Evolutionary conservation across 2,113 vertebrate genomes (phyloP), one percentile per base, ranked within the genome.

Genomic region (Motacilla alba): DNA sequence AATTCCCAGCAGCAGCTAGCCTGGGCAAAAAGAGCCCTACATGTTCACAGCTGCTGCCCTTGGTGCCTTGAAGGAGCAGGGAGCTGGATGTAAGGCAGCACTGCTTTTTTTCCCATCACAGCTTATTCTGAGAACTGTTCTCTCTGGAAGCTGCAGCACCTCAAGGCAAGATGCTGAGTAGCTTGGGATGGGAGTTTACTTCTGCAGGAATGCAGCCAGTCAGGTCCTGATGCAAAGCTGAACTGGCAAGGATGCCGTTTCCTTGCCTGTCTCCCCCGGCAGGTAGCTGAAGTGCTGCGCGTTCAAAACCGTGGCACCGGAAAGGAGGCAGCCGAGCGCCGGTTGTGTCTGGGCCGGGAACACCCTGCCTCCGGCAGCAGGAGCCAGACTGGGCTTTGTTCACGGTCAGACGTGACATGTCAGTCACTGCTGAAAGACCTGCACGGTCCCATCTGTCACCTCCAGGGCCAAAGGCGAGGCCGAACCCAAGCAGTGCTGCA

Each of bases 221-320:
- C 96, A 90, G 80, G 95, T 94, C 93, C 87, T 52, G 74, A 96
- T 95, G 93, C 95, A 97, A 92, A 96, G 84, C 83, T 89, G 56
- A 66, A n/a, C 69, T 46, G 81, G 94, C 73, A 75, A 76, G 69
- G 89, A 92, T 93, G 83, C 73, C 13, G 78, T 39, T 83, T 81
- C 73, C 56, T 83, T 35, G 59, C 73, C 55, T 43, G n/a, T 79
- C 75, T 93, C 23, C 69, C 69, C 78, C 18, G 27, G 62, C 16
- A 22, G 83, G 76, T 23, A 69, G 43, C 14, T 27, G 37, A 55
- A 93, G 77, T 2, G 2, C 18, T 37, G 56, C 11, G 73, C 12
- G 7, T 30, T 43, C 44, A 49, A 74, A 75, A 59, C 31, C 49
- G 49, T 41, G 6, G 1, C 46, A 6, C 13, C 0, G 4, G 58